phyloP scores from a whole-genome alignment of 2,113 vertebrate genomes.

The Chamaetylas fuelleborni region DNA sequence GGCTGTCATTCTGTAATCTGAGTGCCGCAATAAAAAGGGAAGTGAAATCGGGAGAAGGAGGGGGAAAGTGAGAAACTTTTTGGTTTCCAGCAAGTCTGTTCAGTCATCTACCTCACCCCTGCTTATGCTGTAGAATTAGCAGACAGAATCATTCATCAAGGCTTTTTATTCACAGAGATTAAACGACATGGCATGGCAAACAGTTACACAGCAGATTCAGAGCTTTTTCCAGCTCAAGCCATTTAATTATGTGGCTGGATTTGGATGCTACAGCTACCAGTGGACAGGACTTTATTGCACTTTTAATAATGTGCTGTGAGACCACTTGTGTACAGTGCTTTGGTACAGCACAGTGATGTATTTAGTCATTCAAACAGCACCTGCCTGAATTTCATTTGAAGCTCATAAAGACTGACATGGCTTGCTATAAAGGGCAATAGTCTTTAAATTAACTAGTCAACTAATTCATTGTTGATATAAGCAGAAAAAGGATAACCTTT shows the following conservation, averaged over 20 bases:
- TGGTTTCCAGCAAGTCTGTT: constrained; percentile 5
- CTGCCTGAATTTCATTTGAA: neutral
- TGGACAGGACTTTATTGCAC: neutral
- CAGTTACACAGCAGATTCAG: neutral
- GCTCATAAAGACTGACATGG: neutral
- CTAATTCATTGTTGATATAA: neutral
- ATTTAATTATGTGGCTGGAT: neutral
- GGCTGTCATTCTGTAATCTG: constrained; percentile 40
- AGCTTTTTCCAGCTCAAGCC: neutral
- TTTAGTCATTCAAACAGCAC: neutral
- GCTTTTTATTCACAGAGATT: neutral
- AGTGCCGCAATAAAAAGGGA: constrained; percentile 25
- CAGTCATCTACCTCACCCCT: neutral
- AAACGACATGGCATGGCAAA: neutral
- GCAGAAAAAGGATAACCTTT: neutral
- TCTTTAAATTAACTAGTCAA: neutral
- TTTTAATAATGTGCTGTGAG: neutral
- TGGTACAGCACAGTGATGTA: neutral
- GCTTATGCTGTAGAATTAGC: neutral
- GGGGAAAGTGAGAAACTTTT: neutral
- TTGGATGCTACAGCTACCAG: neutral
- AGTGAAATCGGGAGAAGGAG: neutral
- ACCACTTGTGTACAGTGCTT: neutral
- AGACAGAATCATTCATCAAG: neutral
- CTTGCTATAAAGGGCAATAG: neutral